These are phyloP conservation scores for Oscheius myriophilus DNA, from an alignment of 2,888 invertebrate genomes.

Conservation along the genomic window DNA sequence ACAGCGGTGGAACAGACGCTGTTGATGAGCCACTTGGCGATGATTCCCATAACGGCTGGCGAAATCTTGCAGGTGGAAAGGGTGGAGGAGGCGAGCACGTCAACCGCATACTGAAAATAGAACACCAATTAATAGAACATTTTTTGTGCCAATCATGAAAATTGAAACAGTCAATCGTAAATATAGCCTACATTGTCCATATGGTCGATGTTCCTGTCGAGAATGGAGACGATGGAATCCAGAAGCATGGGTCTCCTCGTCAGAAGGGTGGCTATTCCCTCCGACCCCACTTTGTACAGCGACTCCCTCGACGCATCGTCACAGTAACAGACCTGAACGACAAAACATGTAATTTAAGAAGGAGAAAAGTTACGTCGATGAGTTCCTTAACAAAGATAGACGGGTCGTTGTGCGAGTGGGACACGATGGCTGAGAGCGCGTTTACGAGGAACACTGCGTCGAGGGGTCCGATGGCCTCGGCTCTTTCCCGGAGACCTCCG, in stretches of 20 bases:
- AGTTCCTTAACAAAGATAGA: conserved; percentile 49
- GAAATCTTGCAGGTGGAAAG: conserved; percentile 58
- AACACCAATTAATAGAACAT: too few species aligned
- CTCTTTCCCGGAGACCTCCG: conserved; percentile 11
- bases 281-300: conserved; percentile 67
- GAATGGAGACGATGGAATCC: conserved; percentile 51
- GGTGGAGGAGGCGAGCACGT: conserved; percentile 61
- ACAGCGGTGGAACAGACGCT: conserved; percentile 16
- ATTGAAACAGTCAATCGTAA: too few species aligned
- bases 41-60: conserved; percentile 46
- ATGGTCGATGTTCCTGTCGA: conserved; percentile 65
- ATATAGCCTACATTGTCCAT: conserved; percentile 43
- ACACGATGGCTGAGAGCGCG: conserved; percentile 46
- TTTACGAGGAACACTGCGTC: conserved; percentile 57
- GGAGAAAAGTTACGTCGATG: conserved; percentile 41
- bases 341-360: not conserved
- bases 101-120: conserved; percentile 61
- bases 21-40: conserved; percentile 69
- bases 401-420: conserved; percentile 46
- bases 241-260: conserved; percentile 54
- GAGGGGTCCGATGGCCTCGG: conserved; percentile 31
- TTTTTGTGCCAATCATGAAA: not conserved
- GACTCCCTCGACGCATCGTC: conserved; percentile 56
- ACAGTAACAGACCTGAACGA: conserved; percentile 64
- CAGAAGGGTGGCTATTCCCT: conserved; percentile 61